Base-by-base conservation (phyloP, 2,888 invertebrate species). In the Axea sp. region DNA sequence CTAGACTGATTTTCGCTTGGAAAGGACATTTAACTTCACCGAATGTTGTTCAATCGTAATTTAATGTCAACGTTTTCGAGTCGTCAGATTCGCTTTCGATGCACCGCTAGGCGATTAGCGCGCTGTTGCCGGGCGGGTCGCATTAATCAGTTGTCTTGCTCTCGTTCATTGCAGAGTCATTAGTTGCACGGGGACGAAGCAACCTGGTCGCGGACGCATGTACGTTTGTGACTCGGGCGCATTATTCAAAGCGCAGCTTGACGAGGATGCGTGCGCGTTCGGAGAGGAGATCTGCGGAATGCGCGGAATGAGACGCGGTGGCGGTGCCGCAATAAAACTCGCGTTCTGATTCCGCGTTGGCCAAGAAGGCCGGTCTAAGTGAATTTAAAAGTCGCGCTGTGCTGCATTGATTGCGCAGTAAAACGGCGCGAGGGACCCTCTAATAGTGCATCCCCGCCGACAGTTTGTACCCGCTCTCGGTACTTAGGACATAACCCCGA, bases 321-420 rank as follows among this genome's bases (percentile, higher is more conserved):
- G 12, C 12, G 12, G 7, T 9, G 37, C 19, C 17, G 37, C 77
- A 81, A 80, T 83, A 83, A 84, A 83, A 79, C 78, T 78, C 73
- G 81, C 74, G 80, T 81, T 84, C 83, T 81, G 83, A 84, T 83
- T 83, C 75, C 73, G 76, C 76, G 75, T 55, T 67, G 59, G 43
- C 51, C 45, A 69, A 62, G 73, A 74, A 64, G 78, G 74, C 75
- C 77, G 76, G 76, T 71, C 75, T 82, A 83, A 83, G 82, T 83
- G 83, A 84, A 84, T 84, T 84, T 84, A 82, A 85, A 83, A 84
- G 80, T 82, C 80, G 78, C 81, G 77, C 80, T 79, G 75, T 78
- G 79, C 11, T 77, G 81, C 84, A 83, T 83, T 85, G 85, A 85
- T 80, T 76, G 83, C 77, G 82, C 83, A 80, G 82, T 85, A 85